Evolutionary conservation across 1,140 invertebrate species (phyloP), one percentile per base, ranked within the genome.

Genomic region (Zaprionus africanus): DNA sequence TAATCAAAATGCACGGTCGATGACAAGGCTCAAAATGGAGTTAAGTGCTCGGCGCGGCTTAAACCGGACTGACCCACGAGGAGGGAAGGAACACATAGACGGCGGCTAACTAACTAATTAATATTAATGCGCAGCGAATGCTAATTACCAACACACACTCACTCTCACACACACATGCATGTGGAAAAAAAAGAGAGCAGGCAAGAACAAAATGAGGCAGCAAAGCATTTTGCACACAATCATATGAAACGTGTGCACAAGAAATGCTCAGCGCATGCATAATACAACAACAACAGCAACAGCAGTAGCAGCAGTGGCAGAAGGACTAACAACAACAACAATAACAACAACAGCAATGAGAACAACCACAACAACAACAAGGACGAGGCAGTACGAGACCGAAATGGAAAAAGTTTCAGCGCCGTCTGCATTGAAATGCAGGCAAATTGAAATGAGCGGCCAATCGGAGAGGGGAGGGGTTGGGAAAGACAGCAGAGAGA

Each of bases 61-160:
- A 59, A 58, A 70, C 41, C 51, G 43, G 22, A 46, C 66, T 70
- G 66, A 62, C 71, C 72, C 19, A 15, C 19, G 26, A 22, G 38
- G 26, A 43, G 41, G n/a, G 6, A 17, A 7, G n/a, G 58, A 73
- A 62, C 60, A 58, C 54, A 31, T 68, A 71, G 82, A 56, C 66
- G 61, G 67, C 76, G 57, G 76, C 77, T 90, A 90, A 90, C 85
- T 90, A 88, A 79, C 85, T 88, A 88, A 88, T 88, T 88, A 88
- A 88, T 88, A 88, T 88, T 90, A 88, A 88, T 88, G 85, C 85
- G 75, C 63, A 73, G 76, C 76, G 76, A 85, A 81, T 90, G 85
- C 85, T 88, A 90, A 88, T 88, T 88, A 88, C 69, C 59, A 76
- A 54, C 76, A 81, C 34, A 68, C 31, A 11, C 49, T 41, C 34